Evolutionary conservation across 2,113 vertebrate genomes (phyloP).

Genomic region (Pituophis catenifer): DNA sequence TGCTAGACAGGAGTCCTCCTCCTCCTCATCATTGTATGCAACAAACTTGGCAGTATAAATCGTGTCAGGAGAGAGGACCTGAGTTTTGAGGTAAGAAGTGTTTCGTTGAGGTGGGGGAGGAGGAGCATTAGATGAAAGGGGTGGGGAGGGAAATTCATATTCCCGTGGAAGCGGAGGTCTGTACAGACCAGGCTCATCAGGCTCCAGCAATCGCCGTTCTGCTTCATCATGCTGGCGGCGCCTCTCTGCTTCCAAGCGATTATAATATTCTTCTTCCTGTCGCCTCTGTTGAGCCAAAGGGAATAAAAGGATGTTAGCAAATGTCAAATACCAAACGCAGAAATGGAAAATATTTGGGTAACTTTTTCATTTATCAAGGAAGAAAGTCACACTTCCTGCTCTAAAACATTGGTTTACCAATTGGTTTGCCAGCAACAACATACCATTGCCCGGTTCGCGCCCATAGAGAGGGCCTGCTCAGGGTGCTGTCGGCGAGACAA

Average conservation of each 20-base stretch:
- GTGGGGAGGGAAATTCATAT: conserved; percentile 82
- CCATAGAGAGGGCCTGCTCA: too few species aligned
- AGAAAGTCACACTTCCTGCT: background rate
- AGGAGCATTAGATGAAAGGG: conserved; percentile 79
- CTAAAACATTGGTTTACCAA: background rate
- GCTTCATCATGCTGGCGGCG: conserved; percentile 95
- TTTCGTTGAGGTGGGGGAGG: conserved; percentile 97
- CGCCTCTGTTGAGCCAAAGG: conserved; percentile 82
- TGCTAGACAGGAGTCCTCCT: conserved; percentile 73
- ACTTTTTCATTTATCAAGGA: background rate
- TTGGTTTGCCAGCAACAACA: too few species aligned
- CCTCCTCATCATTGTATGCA: conserved; percentile 84
- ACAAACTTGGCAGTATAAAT: conserved; percentile 99
- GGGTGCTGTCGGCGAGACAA: too few species aligned
- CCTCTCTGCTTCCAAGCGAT: conserved; percentile 91
- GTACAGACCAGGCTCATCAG: conserved; percentile 95
- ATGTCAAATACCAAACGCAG: background rate
- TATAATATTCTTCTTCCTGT: conserved; percentile 98
- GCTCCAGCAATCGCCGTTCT: conserved; percentile 88
- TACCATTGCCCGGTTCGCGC: too few species aligned
- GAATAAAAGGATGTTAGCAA: conserved; percentile 59
- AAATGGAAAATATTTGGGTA: background rate
- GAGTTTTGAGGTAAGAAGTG: conserved; percentile 98
- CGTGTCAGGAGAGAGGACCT: conserved; percentile 94
- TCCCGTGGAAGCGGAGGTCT: conserved; percentile 94